Percentiles rank a stretch among this genome's conserved stretches.
phyloP scores from a whole-genome alignment of 2,888 invertebrate genomes.

The Blera fallax region DNA sequence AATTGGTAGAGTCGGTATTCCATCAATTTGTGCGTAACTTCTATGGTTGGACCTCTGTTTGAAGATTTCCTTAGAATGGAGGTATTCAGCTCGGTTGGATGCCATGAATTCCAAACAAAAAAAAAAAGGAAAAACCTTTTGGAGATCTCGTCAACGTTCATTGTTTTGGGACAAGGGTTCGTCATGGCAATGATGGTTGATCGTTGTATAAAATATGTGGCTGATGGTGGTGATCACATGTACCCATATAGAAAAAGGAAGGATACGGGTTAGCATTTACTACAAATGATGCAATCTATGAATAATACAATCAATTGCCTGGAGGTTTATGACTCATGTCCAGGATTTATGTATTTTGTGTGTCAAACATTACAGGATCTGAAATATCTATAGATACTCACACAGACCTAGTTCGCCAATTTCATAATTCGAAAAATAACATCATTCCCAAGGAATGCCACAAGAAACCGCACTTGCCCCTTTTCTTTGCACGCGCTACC shows the following conservation, averaged over 20 bases:
- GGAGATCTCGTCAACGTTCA: conserved; percentile 36
- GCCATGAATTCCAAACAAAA: conserved; percentile 52
- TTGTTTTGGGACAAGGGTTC: conserved; percentile 31
- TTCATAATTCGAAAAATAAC: background rate
- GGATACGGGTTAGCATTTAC: background rate
- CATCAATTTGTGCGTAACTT: conserved; percentile 72
- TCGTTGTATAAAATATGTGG: conserved; percentile 28
- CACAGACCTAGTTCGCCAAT: background rate
- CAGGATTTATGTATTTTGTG: background rate
- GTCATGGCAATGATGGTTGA: conserved; percentile 44
- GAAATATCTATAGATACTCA: background rate
- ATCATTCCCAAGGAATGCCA: background rate
- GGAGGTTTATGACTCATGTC: background rate
- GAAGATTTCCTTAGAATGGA: conserved; percentile 48
- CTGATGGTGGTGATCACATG: conserved; percentile 15
- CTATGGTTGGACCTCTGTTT: conserved; percentile 36
- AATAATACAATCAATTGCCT: conserved; percentile 2
- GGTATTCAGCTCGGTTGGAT: conserved; percentile 52
- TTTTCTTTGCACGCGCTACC: background rate
- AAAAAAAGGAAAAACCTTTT: conserved; percentile 6
- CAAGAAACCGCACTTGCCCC: background rate
- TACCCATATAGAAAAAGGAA: background rate
- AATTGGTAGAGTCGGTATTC: conserved; percentile 57
- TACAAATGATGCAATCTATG: conserved; percentile 20
- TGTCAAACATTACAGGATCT: background rate